Evolutionary conservation across 1,140 invertebrate species (phyloP), one percentile per base, ranked within the genome.

Genomic region (Cydia strobilella): DNA sequence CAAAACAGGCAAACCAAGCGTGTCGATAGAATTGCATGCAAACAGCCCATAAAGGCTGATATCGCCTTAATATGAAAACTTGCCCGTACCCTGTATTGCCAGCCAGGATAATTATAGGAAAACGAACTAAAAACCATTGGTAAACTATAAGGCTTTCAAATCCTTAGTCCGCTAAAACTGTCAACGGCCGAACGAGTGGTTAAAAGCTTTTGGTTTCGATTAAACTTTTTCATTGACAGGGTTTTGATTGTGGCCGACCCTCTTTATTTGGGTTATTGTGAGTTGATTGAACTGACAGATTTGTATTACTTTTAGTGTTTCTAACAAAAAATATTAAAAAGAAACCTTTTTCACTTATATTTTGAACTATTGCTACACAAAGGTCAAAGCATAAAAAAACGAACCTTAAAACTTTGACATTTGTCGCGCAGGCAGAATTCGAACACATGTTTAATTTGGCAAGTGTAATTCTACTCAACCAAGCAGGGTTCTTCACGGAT

Each of bases 31-130:
- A 48, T 85, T 75, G 90, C 90, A 91, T 91, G 90, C 87, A 87
- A 90, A 90, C 81, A 82, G 75, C 74, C 87, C 87, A 90, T 91
- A 91, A 91, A 79, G 81, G 77, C 76, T 86, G 81, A 85, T 82
- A 85, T 79, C 69, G 73, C 81, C 76, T 45, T 80, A 78, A 81
- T 88, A 90, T 80, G 84, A 88, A 88, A 90, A 90, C 87, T 90
- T 84, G 81, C 79, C 84, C 84, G 84, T 89, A 85, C 83, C 80
- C 74, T 76, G 83, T 81, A 82, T 88, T 88, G 2, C 27, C 65
- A 39, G 65, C 65, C 31, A 10, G 18, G n/a, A 69, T 86, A 89
- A 90, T 84, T 88, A 85, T 84, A 79, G 79, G 76, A 77, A 81
- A 81, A 77, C 77, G 77, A 79, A 81, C 76, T 79, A 81, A 80